Percentiles rank a stretch among this genome's conserved stretches.
phyloP scores from a whole-genome alignment of 2,888 invertebrate genomes.

The Morpho deidamia region DNA sequence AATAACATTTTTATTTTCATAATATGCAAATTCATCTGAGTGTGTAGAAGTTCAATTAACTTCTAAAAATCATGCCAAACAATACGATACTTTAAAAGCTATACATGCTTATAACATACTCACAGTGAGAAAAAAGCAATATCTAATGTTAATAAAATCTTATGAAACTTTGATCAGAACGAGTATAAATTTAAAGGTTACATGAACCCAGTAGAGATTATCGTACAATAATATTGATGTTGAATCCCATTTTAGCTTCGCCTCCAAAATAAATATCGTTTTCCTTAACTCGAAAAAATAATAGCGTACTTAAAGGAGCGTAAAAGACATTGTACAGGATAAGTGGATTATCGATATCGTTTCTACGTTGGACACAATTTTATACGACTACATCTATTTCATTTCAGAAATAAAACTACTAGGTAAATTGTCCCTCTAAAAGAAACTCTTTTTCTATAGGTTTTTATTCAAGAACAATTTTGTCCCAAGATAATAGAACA shows the following conservation, averaged over 20 bases:
- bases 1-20: no score
- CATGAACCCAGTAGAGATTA: neutral
- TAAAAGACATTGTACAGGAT: slow-evolving; percentile 43
- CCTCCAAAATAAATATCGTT: slow-evolving; percentile 11
- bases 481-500: slow-evolving; percentile 24
- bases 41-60: no score
- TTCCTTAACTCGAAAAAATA: slow-evolving; percentile 32
- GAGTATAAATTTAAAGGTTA: neutral
- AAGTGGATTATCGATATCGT: slow-evolving; percentile 50
- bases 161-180: no score
- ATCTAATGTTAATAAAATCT: no score
- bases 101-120: no score
- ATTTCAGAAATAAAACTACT: slow-evolving; percentile 11
- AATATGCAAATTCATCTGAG: no score
- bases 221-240: slow-evolving; percentile 8
- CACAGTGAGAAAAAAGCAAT: no score
- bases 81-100: no score
- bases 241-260: slow-evolving; percentile 7
- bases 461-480: slow-evolving; percentile 20
- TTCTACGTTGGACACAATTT: slow-evolving; percentile 28
- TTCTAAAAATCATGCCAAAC: no score
- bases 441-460: slow-evolving; percentile 9
- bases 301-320: slow-evolving; percentile 37
- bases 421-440: slow-evolving; percentile 1
- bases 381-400: slow-evolving; percentile 10